Base-by-base conservation (phyloP, 2,797 vertebrate genomes). In the Aplochiton taeniatus region DNA sequence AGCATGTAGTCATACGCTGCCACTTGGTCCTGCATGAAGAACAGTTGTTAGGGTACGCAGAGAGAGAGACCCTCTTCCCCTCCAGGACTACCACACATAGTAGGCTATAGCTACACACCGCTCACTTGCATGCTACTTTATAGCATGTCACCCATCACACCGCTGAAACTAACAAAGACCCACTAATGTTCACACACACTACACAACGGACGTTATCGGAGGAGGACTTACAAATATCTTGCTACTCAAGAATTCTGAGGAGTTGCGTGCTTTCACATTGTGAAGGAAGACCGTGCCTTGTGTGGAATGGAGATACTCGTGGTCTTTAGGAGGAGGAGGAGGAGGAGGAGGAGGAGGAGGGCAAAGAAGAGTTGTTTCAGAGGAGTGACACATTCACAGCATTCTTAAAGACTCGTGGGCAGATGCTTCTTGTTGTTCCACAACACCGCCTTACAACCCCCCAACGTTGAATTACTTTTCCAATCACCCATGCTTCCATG, bases 301-400 rank as follows among this genome's bases (percentile, higher is more conserved):
- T 75, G 68, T 14, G 73, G 69, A 90, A 76, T 88, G 91, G 55
- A 98, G 91, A 84, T 96, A 99, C 80, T 98, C 94, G n/a, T 87
- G 63, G 82, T 95, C 97, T 99, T 76, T 48, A 57, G 19, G 9
- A 31, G 31, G 31, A 31, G 16, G 56, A 61, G 13, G 17, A 58
- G 47, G 46, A 50, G 16, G 53, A 8, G 51, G 4, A 44, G 58
- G 42, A 43, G 16, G 56, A 61, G 13, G 17, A 58, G 47, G 46
- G 50, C 18, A 56, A 8, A 54, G 4, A 44, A 58, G 42, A 43
- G 16, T 17, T 2, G n/a, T 11, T 61, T 41, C 11, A 55, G 53
- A 1, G 1, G 42, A 51, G 46, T 20, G 11, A 54, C 10, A 20
- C 49, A 50, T 50, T 50, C 49, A 31, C 31, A 31, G 31, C 31